phyloP scores from a whole-genome alignment of 2,888 invertebrate species.

The Drosophila prostipennis region DNA sequence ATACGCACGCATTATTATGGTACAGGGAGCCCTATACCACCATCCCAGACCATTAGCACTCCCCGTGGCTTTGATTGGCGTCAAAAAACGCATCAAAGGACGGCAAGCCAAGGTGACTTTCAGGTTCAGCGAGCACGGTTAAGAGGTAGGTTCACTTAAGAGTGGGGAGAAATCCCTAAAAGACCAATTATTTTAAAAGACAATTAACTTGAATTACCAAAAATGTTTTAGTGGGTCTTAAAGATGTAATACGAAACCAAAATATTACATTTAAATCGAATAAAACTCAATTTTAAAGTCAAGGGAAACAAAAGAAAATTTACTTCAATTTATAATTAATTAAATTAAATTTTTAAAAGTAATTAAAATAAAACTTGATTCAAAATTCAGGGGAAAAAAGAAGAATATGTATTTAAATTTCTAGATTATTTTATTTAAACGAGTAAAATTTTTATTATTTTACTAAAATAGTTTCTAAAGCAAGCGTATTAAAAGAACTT shows the following conservation, averaged over 20 bases:
- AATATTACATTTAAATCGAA: no score
- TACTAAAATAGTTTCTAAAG: no score
- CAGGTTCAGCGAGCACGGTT: conserved; percentile 59
- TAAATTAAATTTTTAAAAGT: no score
- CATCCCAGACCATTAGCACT: conserved; percentile 29
- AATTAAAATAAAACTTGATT: no score
- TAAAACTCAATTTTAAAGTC: no score
- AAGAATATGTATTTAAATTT: no score
- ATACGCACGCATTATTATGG: neutral
- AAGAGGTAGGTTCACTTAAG: neutral
- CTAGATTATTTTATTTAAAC: no score
- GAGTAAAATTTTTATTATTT: no score
- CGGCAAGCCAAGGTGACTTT: conserved; percentile 67
- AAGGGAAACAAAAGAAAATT: no score
- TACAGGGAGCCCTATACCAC: neutral
- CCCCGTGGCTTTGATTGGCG: conserved; percentile 67
- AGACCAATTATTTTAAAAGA: conserved; percentile 1
- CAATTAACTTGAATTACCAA: neutral
- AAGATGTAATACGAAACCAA: neutral
- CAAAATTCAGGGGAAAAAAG: no score
- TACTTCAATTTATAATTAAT: no score
- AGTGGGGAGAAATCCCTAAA: neutral
- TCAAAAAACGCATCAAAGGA: conserved; percentile 69
- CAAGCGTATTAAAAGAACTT: no score
- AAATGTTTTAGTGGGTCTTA: neutral